Base-by-base conservation (phyloP, 2,888 invertebrate species). In the Papilio gigon region DNA sequence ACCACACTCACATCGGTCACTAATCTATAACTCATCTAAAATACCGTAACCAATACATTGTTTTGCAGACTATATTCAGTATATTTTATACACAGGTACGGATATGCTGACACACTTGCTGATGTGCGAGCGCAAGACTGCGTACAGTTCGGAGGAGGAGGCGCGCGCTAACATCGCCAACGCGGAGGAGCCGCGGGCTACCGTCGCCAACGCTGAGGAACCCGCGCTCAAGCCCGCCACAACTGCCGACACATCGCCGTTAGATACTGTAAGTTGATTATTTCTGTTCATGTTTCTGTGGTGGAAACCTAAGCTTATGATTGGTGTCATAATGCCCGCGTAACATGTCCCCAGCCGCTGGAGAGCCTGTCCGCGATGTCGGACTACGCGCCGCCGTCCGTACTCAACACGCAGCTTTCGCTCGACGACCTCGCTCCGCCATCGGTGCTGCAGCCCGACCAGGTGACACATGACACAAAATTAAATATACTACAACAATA, bases 101-200 rank as follows among this genome's bases (percentile, higher is more conserved):
- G 90, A 90, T 73, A 91, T 95, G 93, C 94, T 96, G 22, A 93
- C 94, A 30, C 96, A 97, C 88, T 86, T 97, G 78, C 93, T 95
- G 37, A 92, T 93, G 73, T 96, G 96, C 79, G 95, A 95, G 65
- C 94, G 94, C 78, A 94, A 95, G 81, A 94, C 94, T 0, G 96
- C 96, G 0, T 96, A 96, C 87, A 93, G 94, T 14, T 93, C 94
- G 0, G 92, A 94, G 69, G 94, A 94, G 70, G 93, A 93, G 14
- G 95, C 95, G 0, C 93, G 93, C 72, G 90, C 92, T 27, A 95
- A 95, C 78, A 93, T 93, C 0, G 92, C 93, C 22, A 62, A 62
- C 50, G 71, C 71, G 0, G 83, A 79, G 0, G 80, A 79, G 8
- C 58, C 95, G 0, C 93, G 93, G 72, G 90, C 92, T 27, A 95